Evolutionary conservation across 2,797 vertebrate genomes (phyloP), one percentile per base, ranked within the genome.

Genomic region (Fistularia commersonii): DNA sequence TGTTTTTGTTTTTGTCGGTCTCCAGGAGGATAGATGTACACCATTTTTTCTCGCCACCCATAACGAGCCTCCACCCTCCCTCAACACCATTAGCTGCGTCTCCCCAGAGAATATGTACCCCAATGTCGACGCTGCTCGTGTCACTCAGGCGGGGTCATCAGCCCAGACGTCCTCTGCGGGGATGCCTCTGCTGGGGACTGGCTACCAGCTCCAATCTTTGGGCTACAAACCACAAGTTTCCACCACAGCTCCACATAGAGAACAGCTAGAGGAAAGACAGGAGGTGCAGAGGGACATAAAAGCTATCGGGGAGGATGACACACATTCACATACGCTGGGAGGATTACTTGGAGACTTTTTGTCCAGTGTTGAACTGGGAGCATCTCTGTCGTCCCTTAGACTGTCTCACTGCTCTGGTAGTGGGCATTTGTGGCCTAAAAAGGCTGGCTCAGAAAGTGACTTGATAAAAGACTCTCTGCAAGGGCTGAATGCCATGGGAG

Each of bases 141-240:
- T 31, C 6, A 1, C 33, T 10, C 50, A 39, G 6, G 34, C 2
- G 11, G 42, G 8, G 46, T 41, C n/a, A 1, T 39, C 11, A n/a
- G 3, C 47, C 11, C 6, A 10, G 14, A 44, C 9, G 8, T 3
- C 10, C 0, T 6, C 38, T 0, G 37, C 1, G 3, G 54, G 58
- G 13, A 31, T 41, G 0, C 32, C 54, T 39, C 8, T 32, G 3
- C 37, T 56, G 0, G 11, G 2, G 7, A 32, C 6, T 7, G 56
- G 46, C 13, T n/a, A 13, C 3, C 47, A 32, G 12, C 12, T 45
- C 43, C 71, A 73, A 3, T 40, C 61, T 11, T 52, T 68, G 0
- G 74, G 76, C 35, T 97, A 97, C 77, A 93, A 89, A 49, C 93
- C 94, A 1, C 95, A 97, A 64, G 55, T 61, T 48, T 69, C 68